phyloP scores from a whole-genome alignment of 2,113 vertebrate genomes.

The Onychorhynchus coronatus region DNA sequence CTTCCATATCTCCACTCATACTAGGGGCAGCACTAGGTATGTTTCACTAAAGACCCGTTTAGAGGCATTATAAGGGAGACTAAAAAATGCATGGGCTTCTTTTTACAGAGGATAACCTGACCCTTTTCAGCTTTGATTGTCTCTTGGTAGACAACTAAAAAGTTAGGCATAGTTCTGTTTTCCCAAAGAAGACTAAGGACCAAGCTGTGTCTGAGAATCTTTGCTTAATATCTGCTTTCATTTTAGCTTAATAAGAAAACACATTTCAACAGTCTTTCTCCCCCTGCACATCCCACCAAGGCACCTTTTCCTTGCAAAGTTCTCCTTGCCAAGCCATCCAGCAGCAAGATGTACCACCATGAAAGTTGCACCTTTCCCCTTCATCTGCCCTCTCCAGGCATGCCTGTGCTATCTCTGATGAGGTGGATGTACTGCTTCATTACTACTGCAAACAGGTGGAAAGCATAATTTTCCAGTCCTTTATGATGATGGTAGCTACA shows the following conservation, averaged over 20 bases:
- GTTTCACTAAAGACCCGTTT: not conserved
- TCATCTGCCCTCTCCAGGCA: not conserved
- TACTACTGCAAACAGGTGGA: not conserved
- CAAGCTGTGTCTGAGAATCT: not conserved
- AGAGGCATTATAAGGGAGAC: not conserved
- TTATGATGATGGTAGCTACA: not conserved
- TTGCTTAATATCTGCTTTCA: not conserved
- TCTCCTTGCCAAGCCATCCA: not conserved
- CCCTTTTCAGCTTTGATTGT: not conserved
- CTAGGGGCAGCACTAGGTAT: not conserved
- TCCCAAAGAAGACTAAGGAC: not conserved
- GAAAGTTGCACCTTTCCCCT: not conserved
- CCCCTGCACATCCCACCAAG: not conserved
- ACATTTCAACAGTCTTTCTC: not conserved
- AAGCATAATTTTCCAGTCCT: not conserved
- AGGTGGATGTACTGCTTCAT: not conserved
- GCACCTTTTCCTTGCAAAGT: not conserved
- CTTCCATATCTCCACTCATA: not conserved
- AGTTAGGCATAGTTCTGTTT: not conserved
- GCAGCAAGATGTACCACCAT: not conserved
- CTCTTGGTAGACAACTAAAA: not conserved
- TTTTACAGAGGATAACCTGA: not conserved
- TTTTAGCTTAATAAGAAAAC: not conserved
- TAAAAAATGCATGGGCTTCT: not conserved
- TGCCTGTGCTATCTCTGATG: not conserved